phyloP scores from a whole-genome alignment of 53 echinoderm and acorn worm genomes.

The Stichopus horrens region DNA sequence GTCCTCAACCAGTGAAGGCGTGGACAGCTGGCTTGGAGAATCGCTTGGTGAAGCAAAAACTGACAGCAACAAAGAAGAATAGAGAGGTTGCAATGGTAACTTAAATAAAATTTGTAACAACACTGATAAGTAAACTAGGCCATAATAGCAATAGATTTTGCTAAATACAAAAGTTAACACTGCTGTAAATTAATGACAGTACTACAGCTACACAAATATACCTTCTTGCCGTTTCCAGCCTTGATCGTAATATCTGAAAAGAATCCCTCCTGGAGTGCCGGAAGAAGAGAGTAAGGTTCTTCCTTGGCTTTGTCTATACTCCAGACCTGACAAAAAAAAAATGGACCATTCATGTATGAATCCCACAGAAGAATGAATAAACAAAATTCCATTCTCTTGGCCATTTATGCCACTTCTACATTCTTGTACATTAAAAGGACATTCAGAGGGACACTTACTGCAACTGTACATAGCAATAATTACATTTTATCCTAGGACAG shows the following conservation, averaged over 20 bases:
- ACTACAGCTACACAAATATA: not conserved
- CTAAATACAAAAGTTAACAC: not conserved
- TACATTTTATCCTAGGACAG: too few species aligned
- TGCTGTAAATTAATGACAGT: not conserved
- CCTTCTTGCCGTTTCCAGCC: slow-evolving; percentile 67
- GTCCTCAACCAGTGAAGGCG: slow-evolving; percentile 26
- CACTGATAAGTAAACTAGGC: not conserved
- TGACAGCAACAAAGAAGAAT: not conserved
- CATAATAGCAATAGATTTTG: not conserved
- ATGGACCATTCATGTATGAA: too few species aligned
- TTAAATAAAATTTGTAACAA: not conserved
- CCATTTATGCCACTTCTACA: too few species aligned
- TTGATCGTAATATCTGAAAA: slow-evolving; percentile 76
- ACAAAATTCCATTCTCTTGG: too few species aligned
- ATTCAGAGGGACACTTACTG: too few species aligned
- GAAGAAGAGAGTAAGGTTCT: slow-evolving; percentile 61
- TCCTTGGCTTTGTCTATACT: slow-evolving; percentile 60
- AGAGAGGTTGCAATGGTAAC: too few species aligned
- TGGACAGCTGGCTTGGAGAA: slow-evolving; percentile 34
- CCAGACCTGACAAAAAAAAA: slow-evolving; percentile 53
- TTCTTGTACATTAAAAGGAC: too few species aligned
- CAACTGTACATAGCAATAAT: too few species aligned
- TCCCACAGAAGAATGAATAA: too few species aligned
- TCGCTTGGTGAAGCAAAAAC: slow-evolving; percentile 22
- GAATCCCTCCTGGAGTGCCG: slow-evolving; percentile 63